These are phyloP conservation scores for Crepidodera aurea DNA, from an alignment of 2,888 invertebrate species.

Conservation along the genomic window DNA sequence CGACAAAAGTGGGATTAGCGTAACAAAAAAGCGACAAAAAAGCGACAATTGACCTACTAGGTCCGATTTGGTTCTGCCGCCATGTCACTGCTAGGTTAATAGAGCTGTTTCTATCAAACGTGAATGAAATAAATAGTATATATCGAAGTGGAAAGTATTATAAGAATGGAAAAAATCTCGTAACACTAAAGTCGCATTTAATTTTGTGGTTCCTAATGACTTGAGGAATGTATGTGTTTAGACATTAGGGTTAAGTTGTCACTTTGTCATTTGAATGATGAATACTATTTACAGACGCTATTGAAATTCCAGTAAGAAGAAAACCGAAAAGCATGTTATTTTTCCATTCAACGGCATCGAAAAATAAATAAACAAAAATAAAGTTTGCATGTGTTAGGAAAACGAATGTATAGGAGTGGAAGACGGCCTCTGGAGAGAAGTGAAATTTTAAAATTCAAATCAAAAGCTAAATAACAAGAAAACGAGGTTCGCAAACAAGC, in stretches of 20 bases:
- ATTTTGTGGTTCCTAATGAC: too few relatives aligned
- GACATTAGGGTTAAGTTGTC: background rate
- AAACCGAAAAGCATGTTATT: constrained; percentile 2
- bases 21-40: too few relatives aligned
- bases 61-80: too few relatives aligned
- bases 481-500: constrained; percentile 58
- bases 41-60: too few relatives aligned
- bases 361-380: constrained; percentile 37
- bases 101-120: too few relatives aligned
- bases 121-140: too few relatives aligned
- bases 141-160: too few relatives aligned
- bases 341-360: constrained; percentile 7
- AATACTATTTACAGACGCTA: background rate
- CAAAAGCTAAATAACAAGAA: constrained; percentile 60
- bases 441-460: constrained; percentile 57
- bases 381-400: constrained; percentile 33
- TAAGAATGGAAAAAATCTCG: too few relatives aligned
- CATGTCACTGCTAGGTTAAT: too few relatives aligned
- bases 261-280: constrained; percentile 7
- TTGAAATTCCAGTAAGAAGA: background rate
- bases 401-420: constrained; percentile 29
- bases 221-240: too few relatives aligned
- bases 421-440: constrained; percentile 42
- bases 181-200: too few relatives aligned
- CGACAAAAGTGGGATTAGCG: too few relatives aligned